Evolutionary conservation across 2,797 vertebrate genomes (phyloP).

Genomic region (Borostomias antarcticus): DNA sequence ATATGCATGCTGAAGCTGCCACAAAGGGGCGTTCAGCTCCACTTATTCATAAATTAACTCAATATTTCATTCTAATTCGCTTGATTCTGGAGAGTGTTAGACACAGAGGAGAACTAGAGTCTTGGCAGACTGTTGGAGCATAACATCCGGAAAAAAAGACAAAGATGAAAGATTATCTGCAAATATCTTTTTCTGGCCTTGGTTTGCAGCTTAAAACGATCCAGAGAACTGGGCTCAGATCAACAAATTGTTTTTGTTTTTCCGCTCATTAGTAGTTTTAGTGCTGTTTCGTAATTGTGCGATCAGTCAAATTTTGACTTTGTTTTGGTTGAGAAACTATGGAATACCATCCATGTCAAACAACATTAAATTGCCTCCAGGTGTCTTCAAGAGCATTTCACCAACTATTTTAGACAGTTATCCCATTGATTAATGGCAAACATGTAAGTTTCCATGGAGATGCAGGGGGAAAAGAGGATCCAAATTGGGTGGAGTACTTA

Average conservation of each 20-base stretch:
- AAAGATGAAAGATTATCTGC: slow-evolving; percentile 33
- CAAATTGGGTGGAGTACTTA: too few species aligned
- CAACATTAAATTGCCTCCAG: slow-evolving; percentile 6
- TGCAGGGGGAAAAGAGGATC: too few species aligned
- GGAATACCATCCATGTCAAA: slow-evolving; percentile 4
- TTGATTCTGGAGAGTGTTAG: slow-evolving; percentile 64
- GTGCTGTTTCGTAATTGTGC: neutral
- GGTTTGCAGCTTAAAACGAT: slow-evolving; percentile 26
- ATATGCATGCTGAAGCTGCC: slow-evolving; percentile 70
- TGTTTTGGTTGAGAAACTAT: slow-evolving; percentile 10
- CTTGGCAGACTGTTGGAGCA: slow-evolving; percentile 36
- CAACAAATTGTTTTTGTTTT: slow-evolving; percentile 8
- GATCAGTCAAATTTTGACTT: neutral
- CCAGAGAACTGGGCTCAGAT: slow-evolving; percentile 24
- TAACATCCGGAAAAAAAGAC: slow-evolving; percentile 45
- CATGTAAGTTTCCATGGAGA: neutral
- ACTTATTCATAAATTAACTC: slow-evolving; percentile 79
- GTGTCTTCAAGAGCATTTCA: slow-evolving; percentile 4
- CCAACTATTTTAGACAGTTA: slow-evolving; percentile 19
- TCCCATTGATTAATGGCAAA: neutral
- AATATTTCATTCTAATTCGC: slow-evolving; percentile 76
- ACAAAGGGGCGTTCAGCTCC: slow-evolving; percentile 74
- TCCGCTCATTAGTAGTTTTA: neutral
- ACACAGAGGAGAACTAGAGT: slow-evolving; percentile 58
- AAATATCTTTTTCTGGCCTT: slow-evolving; percentile 4